phyloP scores from a whole-genome alignment of 2,113 vertebrate genomes.

The Plectropomus leopardus region DNA sequence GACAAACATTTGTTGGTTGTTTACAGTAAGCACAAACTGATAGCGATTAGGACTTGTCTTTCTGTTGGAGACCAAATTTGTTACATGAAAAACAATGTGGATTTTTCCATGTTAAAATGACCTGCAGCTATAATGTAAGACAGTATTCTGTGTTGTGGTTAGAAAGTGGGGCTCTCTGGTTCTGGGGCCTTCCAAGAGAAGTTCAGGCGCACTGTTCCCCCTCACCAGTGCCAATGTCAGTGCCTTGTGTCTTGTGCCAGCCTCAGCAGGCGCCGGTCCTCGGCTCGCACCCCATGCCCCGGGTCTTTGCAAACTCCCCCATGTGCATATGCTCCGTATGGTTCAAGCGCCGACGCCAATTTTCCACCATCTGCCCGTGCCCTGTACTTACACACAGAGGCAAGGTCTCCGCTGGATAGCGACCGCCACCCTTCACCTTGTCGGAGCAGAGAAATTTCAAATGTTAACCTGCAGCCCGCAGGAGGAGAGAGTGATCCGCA shows the following conservation, averaged over 20 bases:
- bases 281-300: constrained; percentile 72
- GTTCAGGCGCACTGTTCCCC: constrained; percentile 47
- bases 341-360: constrained; percentile 78
- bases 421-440: constrained; percentile 71
- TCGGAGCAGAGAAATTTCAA: constrained; percentile 59
- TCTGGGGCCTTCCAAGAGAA: constrained; percentile 34
- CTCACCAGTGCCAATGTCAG: constrained; percentile 64
- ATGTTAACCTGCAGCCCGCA: constrained; percentile 60
- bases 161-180: constrained; percentile 4
- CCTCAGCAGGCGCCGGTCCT: constrained; percentile 75
- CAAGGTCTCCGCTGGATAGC: constrained; percentile 69
- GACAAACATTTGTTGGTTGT: background rate
- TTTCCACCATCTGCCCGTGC: constrained; percentile 85
- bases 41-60: background rate
- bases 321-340: constrained; percentile 85
- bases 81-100: background rate
- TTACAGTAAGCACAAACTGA: background rate
- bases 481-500: constrained; percentile 39
- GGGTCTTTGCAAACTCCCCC: constrained; percentile 81
- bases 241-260: constrained; percentile 77
- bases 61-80: background rate
- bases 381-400: constrained; percentile 75
- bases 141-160: background rate
- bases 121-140: background rate
- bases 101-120: background rate